Evolutionary conservation across 2,113 vertebrate species (phyloP), one percentile per base, ranked within the genome.

Genomic region (Pionites leucogaster): DNA sequence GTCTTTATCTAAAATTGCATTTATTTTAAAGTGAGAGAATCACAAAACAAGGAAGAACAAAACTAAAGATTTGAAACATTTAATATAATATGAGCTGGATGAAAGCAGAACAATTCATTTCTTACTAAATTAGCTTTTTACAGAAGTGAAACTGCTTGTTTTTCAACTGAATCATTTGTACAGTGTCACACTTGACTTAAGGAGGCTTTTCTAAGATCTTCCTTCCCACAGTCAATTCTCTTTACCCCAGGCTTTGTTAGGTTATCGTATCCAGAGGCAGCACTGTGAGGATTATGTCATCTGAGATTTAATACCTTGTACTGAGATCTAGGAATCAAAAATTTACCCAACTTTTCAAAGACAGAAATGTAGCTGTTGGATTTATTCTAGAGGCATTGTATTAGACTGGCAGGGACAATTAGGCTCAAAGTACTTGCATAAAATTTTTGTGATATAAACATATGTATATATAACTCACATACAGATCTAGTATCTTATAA

Each of bases 21-120:
- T 86, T 91, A 46, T 89, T 90, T 96, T 86, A 77, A 76, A 92
- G 33, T 10, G 24, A 63, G 41, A 83, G 25, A 88, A 83, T 92
- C n/a, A 78, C 49, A 91, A 94, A 95, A 67, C 25, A 93, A 80
- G 20, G 42, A 90, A 93, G 67, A 88, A 67, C 10, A 74, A 67
- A 80, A 80, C 11, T 49, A 39, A 82, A 84, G 46, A 39, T 17
- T 69, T 91, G 5, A 39, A 82, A 17, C 64, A 52, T 89, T 79
- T 91, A 76, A 63, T 70, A 39, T 70, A 95, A 60, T 20, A 50
- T 62, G 52, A 85, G 11, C 9, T 88, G 17, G 10, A 76, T 70
- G 46, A 74, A 87, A 90, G 37, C 18, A 92, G 25, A 82, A 89
- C 68, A 55, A 70, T 57, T 77, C 0, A 62, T 77, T 86, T 83